Conservation (phyloP, 1,140 invertebrate species). For the Trypoxylus dichotomus region DNA sequence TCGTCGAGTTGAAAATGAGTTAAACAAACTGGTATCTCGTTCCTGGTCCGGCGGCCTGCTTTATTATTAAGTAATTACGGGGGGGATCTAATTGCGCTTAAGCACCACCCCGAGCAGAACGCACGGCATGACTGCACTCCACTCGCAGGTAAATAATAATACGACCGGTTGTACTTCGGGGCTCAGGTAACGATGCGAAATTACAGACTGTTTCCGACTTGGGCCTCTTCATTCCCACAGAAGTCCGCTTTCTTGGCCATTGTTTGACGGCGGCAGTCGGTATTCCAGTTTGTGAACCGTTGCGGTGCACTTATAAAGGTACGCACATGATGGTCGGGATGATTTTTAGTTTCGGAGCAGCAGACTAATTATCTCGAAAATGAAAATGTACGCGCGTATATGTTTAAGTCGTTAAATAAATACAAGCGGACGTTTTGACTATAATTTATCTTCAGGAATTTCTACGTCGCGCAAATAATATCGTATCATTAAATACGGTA, state of each 20-base stretch:
- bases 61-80: conserved; percentile 29
- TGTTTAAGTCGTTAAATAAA: neutral
- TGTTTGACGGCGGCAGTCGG: neutral
- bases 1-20: neutral
- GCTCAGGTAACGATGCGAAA: conserved; percentile 28
- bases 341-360: neutral
- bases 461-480: neutral
- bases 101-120: conserved; percentile 20
- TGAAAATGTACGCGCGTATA: too few relatives aligned
- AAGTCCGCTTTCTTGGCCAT: neutral
- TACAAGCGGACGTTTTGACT: neutral
- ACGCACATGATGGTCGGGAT: neutral
- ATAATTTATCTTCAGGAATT: neutral
- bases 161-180: conserved; percentile 14
- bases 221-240: conserved; percentile 15
- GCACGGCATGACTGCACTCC: conserved; percentile 21
- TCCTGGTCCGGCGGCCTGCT: conserved; percentile 19
- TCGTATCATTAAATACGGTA: neutral
- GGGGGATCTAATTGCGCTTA: conserved; percentile 25
- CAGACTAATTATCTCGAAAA: too few relatives aligned
- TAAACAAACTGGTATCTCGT: conserved; percentile 27
- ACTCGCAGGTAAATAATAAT: conserved; percentile 29
- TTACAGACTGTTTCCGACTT: conserved; percentile 24
- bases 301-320: neutral
- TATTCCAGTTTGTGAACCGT: neutral